Conservation (phyloP, 1,140 invertebrate genomes). For the Ceratitis capitata region DNA sequence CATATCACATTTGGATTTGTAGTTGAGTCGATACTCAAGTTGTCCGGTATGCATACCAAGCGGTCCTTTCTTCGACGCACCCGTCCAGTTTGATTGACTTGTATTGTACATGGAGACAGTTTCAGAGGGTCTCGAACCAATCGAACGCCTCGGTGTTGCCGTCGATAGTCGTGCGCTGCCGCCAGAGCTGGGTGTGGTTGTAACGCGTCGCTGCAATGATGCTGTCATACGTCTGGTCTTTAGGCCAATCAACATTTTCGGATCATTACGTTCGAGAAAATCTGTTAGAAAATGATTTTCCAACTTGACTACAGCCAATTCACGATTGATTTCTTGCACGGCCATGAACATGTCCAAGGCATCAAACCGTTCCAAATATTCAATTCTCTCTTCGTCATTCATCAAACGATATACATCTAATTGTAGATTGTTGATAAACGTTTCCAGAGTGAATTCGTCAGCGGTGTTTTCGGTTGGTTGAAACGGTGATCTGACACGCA, state of each 20-base stretch:
- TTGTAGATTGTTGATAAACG: constrained; percentile 39
- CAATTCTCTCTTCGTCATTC: constrained; percentile 44
- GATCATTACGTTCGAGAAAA: constrained; percentile 62
- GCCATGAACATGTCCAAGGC: constrained; percentile 54
- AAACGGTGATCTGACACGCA: not conserved
- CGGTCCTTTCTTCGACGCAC: not conserved
- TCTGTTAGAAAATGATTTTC: constrained; percentile 59
- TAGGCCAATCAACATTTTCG: constrained; percentile 52
- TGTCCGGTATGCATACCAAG: not conserved
- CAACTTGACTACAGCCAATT: constrained; percentile 49
- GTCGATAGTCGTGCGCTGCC: constrained; percentile 42
- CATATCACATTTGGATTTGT: constrained; percentile 57
- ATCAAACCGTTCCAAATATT: constrained; percentile 47
- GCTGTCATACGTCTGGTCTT: constrained; percentile 15
- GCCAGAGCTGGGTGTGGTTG: not conserved
- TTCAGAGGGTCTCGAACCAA: constrained; percentile 43
- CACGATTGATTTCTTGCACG: constrained; percentile 49
- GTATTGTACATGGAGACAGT: not conserved
- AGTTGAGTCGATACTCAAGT: constrained; percentile 53
- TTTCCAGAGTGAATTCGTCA: constrained; percentile 38
- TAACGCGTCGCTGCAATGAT: not conserved
- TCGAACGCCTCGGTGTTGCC: constrained; percentile 52
- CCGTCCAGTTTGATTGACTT: constrained; percentile 46
- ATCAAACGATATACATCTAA: constrained; percentile 1
- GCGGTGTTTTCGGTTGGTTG: not conserved